phyloP scores from a whole-genome alignment of 2,888 invertebrate genomes.

The Protonemura montana region DNA sequence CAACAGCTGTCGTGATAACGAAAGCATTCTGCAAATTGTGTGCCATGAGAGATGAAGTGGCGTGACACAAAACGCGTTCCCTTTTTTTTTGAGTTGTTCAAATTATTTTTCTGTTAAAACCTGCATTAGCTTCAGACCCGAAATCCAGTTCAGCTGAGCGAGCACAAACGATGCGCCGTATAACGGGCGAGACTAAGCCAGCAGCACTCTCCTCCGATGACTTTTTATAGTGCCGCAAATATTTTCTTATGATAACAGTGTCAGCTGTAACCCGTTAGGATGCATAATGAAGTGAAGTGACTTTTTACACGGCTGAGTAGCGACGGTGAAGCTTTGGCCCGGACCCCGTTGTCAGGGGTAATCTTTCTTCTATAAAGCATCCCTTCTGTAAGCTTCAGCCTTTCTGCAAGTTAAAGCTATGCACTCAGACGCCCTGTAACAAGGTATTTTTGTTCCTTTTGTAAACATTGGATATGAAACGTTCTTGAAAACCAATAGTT shows the following conservation, averaged over 20 bases:
- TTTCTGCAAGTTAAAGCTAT: slow-evolving; percentile 5
- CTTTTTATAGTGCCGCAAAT: slow-evolving; percentile 15
- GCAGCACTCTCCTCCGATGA: neutral
- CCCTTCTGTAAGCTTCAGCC: neutral
- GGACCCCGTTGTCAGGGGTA: no score
- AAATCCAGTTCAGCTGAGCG: neutral
- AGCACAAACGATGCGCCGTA: neutral
- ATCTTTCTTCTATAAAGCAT: slow-evolving; percentile 17
- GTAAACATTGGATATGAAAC: neutral
- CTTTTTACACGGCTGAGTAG: slow-evolving; percentile 20
- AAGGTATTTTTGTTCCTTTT: slow-evolving; percentile 15
- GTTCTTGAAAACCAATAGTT: neutral
- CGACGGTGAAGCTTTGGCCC: neutral
- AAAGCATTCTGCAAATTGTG: neutral
- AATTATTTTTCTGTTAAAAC: neutral
- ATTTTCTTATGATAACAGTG: slow-evolving; percentile 37
- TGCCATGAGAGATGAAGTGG: neutral
- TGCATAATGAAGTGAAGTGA: slow-evolving; percentile 37
- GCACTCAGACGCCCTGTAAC: slow-evolving; percentile 14
- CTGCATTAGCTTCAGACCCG: neutral
- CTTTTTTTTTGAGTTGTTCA: neutral
- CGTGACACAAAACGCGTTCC: neutral
- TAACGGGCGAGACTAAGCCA: neutral
- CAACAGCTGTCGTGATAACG: neutral
- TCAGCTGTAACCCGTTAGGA: slow-evolving; percentile 15